Evolutionary conservation across 2,888 invertebrate species (phyloP).

Genomic region (Ecdyonurus torrentis): DNA sequence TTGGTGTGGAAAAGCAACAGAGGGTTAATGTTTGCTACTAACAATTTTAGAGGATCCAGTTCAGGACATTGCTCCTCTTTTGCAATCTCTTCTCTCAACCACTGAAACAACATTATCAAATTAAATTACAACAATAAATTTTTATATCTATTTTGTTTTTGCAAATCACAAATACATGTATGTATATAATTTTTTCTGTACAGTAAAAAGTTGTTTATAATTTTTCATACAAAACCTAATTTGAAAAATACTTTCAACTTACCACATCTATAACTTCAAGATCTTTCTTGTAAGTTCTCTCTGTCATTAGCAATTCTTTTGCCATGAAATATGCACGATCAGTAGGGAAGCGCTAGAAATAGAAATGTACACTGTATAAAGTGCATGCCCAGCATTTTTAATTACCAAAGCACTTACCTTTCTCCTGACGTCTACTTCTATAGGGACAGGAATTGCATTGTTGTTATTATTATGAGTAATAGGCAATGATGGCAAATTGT

Average conservation of each 20-base stretch:
- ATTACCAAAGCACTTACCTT: constrained; percentile 11
- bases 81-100: constrained; percentile 53
- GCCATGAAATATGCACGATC: constrained; percentile 68
- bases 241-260: too few relatives aligned
- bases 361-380: constrained; percentile 10
- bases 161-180: too few relatives aligned
- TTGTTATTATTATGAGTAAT: constrained; percentile 8
- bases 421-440: constrained; percentile 12
- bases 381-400: neutral
- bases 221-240: too few relatives aligned
- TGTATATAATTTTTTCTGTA: too few relatives aligned
- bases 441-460: constrained; percentile 5
- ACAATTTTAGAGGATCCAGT: constrained; percentile 37
- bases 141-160: too few relatives aligned
- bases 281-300: constrained; percentile 87
- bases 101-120: constrained; percentile 38
- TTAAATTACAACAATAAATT: too few relatives aligned
- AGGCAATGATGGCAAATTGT: neutral
- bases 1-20: constrained; percentile 67
- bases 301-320: constrained; percentile 90
- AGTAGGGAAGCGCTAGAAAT: constrained; percentile 39
- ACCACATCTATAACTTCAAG: constrained; percentile 80
- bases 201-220: too few relatives aligned
- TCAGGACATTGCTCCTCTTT: constrained; percentile 39
- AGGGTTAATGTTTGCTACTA: constrained; percentile 45